These are phyloP conservation scores for Chromoteleia sp. DNA, from an alignment of 2,888 invertebrate genomes.

Conservation along the genomic window DNA sequence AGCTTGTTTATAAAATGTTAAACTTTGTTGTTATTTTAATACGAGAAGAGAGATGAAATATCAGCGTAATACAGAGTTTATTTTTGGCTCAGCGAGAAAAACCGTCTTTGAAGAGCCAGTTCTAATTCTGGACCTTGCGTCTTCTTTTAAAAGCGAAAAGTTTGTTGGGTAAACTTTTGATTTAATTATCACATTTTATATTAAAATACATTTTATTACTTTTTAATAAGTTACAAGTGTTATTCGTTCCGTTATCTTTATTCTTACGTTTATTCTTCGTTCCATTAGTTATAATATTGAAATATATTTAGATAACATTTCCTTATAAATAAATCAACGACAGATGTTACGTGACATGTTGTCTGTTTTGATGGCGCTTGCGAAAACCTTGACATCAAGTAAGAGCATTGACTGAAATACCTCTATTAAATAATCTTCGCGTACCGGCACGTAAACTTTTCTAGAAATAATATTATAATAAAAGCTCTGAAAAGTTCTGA, in stretches of 20 bases:
- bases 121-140: slow-evolving; percentile 36
- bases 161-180: slow-evolving; percentile 22
- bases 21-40: slow-evolving; percentile 13
- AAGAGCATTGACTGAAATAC: slow-evolving; percentile 41
- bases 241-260: no score
- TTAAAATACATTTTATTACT: neutral
- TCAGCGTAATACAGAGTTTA: slow-evolving; percentile 50
- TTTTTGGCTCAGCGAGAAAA: slow-evolving; percentile 55
- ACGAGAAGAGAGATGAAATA: slow-evolving; percentile 60
- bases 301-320: no score
- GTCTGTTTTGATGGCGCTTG: slow-evolving; percentile 4
- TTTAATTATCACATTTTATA: no score
- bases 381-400: slow-evolving; percentile 43
- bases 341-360: slow-evolving; percentile 31
- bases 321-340: neutral
- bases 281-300: no score
- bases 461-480: no score
- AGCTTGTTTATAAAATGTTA: neutral
- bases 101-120: slow-evolving; percentile 40
- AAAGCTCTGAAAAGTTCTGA: no score
- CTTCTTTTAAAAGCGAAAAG: slow-evolving; percentile 5
- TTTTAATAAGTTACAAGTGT: no score
- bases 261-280: no score
- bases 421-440: slow-evolving; percentile 37
- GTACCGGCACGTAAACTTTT: no score